Conservation (phyloP, 2,888 invertebrate species). For the Entomobrya multifasciata region DNA sequence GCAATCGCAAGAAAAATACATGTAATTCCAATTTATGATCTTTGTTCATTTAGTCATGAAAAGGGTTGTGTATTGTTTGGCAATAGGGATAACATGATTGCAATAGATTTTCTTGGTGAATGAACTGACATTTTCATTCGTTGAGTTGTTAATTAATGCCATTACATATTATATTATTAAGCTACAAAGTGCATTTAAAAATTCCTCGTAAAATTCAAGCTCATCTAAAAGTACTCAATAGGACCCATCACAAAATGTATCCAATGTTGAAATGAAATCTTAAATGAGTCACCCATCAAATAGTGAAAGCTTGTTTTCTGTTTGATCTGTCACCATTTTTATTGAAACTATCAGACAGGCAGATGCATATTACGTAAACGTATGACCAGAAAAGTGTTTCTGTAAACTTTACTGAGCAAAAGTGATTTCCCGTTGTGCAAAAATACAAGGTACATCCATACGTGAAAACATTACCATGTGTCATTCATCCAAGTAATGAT, state of each 20-base stretch:
- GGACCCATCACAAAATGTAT: too few relatives aligned
- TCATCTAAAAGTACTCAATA: too few relatives aligned
- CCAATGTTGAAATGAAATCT: neutral
- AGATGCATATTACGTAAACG: too few relatives aligned
- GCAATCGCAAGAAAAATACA: neutral
- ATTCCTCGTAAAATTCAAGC: too few relatives aligned
- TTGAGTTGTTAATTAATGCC: too few relatives aligned
- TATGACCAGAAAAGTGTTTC: too few relatives aligned
- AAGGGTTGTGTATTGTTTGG: too few relatives aligned
- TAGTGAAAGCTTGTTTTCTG: constrained; percentile 54
- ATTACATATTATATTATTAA: too few relatives aligned
- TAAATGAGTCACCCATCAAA: constrained; percentile 42
- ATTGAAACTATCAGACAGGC: constrained; percentile 13
- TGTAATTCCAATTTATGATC: neutral
- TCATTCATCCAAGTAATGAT: neutral
- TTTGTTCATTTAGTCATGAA: neutral
- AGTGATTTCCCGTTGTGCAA: constrained; percentile 39
- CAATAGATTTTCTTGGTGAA: too few relatives aligned
- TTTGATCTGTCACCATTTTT: neutral
- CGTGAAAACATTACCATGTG: constrained; percentile 12
- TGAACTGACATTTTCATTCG: too few relatives aligned
- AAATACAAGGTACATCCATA: constrained; percentile 5
- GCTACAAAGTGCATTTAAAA: too few relatives aligned
- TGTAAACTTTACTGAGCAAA: neutral
- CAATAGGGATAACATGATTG: too few relatives aligned